phyloP scores from a whole-genome alignment of 30 jellyfish, hydroid and myxozoan species.

The Hydractinia symbiolongicarpus region DNA sequence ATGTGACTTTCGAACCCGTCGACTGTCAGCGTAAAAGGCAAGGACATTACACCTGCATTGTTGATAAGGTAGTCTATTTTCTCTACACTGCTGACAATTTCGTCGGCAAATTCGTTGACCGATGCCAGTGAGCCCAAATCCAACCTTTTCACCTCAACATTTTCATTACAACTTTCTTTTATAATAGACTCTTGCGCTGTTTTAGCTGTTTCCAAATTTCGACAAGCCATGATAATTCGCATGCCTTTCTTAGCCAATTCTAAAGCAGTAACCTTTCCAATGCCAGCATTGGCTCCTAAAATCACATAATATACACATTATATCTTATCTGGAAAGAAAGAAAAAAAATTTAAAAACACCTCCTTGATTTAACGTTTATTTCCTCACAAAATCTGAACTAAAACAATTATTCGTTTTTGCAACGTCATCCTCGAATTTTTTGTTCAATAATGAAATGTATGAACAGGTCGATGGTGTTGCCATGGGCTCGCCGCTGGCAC shows the following conservation, averaged over 20 bases:
- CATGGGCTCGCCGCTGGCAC: too few relatives aligned
- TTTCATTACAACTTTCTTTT: constrained; percentile 3
- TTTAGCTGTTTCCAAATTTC: constrained; percentile 17
- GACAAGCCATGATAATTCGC: constrained; percentile 12
- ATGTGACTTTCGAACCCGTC: constrained; percentile 30
- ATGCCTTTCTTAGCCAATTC: constrained; percentile 23
- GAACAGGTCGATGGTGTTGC: too few relatives aligned
- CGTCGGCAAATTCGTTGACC: constrained; percentile 4
- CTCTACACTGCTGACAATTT: background rate
- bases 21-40: constrained; percentile 10
- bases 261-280: constrained; percentile 31
- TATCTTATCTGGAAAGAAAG: too few relatives aligned
- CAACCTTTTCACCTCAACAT: constrained; percentile 1
- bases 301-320: too few relatives aligned
- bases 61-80: constrained; percentile 12
- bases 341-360: too few relatives aligned
- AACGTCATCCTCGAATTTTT: too few relatives aligned
- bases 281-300: constrained; percentile 27
- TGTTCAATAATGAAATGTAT: too few relatives aligned
- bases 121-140: constrained; percentile 25
- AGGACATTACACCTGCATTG: constrained; percentile 32
- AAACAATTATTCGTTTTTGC: too few relatives aligned
- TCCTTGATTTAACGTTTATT: too few relatives aligned
- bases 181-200: background rate
- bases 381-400: too few relatives aligned